Evolutionary conservation across 2,113 vertebrate genomes (phyloP).

Genomic region (Furnarius figulus): DNA sequence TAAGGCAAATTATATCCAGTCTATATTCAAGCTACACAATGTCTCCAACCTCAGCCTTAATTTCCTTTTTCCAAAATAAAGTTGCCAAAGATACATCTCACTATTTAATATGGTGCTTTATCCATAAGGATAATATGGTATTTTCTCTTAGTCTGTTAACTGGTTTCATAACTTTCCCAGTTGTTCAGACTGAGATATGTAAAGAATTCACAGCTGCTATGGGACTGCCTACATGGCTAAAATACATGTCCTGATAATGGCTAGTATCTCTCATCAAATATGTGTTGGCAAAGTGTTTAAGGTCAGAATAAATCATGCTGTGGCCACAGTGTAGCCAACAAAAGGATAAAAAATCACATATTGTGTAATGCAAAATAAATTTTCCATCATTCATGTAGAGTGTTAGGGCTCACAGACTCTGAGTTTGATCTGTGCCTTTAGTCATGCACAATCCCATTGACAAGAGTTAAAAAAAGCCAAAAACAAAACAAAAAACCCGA

Average conservation of each 20-base stretch:
- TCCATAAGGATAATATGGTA: neutral
- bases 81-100: neutral
- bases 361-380: neutral
- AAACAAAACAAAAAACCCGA: neutral
- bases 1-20: neutral
- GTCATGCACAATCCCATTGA: neutral
- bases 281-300: neutral
- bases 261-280: neutral
- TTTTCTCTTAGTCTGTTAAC: neutral
- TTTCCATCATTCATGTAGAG: neutral
- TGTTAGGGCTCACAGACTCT: neutral
- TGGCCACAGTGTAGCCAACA: neutral
- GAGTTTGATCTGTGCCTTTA: neutral
- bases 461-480: neutral
- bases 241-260: neutral
- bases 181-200: neutral
- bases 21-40: neutral
- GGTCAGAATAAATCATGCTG: neutral
- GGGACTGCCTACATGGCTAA: neutral
- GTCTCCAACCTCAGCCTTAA: neutral
- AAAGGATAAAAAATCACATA: neutral
- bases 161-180: neutral
- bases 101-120: neutral
- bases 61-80: neutral
- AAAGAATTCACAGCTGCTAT: neutral